Conservation (phyloP, 2,113 vertebrate genomes). For the Columba livia region DNA sequence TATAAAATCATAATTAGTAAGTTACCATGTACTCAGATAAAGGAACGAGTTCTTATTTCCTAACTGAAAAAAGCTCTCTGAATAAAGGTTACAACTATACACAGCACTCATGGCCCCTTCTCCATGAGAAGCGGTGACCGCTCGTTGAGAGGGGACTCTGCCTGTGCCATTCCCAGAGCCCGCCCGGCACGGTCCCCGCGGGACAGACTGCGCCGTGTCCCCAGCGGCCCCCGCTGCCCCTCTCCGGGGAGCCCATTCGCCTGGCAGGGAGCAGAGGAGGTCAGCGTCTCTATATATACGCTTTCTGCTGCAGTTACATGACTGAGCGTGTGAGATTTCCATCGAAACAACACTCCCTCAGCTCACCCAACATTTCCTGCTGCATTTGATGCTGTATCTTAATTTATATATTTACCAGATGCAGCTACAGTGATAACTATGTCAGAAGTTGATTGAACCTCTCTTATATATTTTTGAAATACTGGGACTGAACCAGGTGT, state of each 20-base stretch:
- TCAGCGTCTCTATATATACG: fast-evolving
- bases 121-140: neutral
- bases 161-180: neutral
- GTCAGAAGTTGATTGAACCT: neutral
- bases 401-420: neutral
- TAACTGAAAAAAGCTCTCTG: neutral
- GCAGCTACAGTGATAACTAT: neutral
- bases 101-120: neutral
- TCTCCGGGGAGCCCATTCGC: neutral
- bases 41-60: neutral
- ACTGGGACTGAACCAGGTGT: neutral
- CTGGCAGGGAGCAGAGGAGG: neutral
- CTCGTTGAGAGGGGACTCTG: neutral
- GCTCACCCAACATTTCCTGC: neutral
- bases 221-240: neutral
- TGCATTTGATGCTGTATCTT: neutral
- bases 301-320: neutral
- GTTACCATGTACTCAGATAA: neutral
- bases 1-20: neutral
- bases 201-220: neutral
- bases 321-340: neutral
- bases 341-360: neutral
- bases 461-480: neutral
- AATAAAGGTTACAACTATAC: neutral
- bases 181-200: neutral